Conservation (phyloP, 2,888 invertebrate species). For the Carpatolechia fugitivella region DNA sequence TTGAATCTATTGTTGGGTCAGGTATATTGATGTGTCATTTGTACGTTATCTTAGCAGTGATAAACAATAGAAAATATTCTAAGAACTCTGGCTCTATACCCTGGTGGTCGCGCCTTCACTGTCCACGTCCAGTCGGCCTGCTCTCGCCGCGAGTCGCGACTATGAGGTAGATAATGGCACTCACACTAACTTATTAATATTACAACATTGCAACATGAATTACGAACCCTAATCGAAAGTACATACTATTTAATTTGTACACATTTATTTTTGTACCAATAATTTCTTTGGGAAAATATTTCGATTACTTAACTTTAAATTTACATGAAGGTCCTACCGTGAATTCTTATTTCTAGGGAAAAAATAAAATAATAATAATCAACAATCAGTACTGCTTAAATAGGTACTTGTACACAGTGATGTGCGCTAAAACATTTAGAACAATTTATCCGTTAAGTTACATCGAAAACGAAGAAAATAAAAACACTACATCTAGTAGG, state of each 20-base stretch:
- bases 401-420: conserved; percentile 49
- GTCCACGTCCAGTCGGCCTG: background rate
- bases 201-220: conserved; percentile 74
- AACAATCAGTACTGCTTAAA: conserved; percentile 66
- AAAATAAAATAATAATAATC: conserved; percentile 78
- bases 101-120: conserved; percentile 37
- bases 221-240: conserved; percentile 61
- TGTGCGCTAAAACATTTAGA: conserved; percentile 64
- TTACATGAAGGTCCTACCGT: conserved; percentile 57
- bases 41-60: conserved; percentile 49
- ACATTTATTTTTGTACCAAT: conserved; percentile 75
- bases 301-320: conserved; percentile 44
- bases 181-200: conserved; percentile 59
- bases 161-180: conserved; percentile 76
- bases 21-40: conserved; percentile 32
- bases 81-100: conserved; percentile 73
- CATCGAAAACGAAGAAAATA: conserved; percentile 63
- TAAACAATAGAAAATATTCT: conserved; percentile 62
- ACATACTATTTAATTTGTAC: conserved; percentile 69
- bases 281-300: conserved; percentile 76
- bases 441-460: conserved; percentile 49
- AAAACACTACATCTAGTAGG: conserved; percentile 74
- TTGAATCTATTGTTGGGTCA: conserved; percentile 34
- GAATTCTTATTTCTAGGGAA: conserved; percentile 53
- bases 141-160: conserved; percentile 29